Conservation (phyloP, 1,140 invertebrate genomes). For the Solen grandis region DNA sequence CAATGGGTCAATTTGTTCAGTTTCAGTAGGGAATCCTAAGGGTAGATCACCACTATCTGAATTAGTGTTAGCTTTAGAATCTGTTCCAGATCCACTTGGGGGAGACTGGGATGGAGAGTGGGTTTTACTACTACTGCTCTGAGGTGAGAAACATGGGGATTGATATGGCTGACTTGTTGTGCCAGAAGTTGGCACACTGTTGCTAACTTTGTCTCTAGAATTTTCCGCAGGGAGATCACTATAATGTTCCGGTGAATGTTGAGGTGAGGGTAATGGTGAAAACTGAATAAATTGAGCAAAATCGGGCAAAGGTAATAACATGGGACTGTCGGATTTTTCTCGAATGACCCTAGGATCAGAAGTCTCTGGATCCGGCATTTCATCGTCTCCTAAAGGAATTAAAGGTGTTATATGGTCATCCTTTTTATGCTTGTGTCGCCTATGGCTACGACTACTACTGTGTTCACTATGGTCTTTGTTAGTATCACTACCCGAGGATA, state of each 20-base stretch:
- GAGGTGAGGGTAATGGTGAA: constrained; percentile 52
- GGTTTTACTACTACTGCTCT: constrained; percentile 70
- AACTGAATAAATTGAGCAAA: constrained; percentile 64
- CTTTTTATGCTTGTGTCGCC: constrained; percentile 41
- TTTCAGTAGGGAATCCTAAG: constrained; percentile 40
- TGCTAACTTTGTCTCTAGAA: constrained; percentile 26
- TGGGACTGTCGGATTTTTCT: constrained; percentile 40
- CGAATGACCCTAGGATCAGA: constrained; percentile 60
- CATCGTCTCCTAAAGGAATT: constrained; percentile 65
- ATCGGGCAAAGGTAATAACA: constrained; percentile 62
- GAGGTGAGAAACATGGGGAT: constrained; percentile 71
- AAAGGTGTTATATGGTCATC: constrained; percentile 61
- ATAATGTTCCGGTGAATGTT: constrained; percentile 47
- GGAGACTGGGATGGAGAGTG: constrained; percentile 66
- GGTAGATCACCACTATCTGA: constrained; percentile 50
- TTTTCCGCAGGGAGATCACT: constrained; percentile 44
- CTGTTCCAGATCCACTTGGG: constrained; percentile 58
- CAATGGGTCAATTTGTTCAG: constrained; percentile 53
- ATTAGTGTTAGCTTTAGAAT: constrained; percentile 55
- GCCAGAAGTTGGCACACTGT: constrained; percentile 21
- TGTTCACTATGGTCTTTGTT: constrained; percentile 51
- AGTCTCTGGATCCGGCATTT: constrained; percentile 58
- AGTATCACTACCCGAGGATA: constrained; percentile 56
- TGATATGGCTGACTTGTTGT: constrained; percentile 37
- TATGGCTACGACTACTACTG: constrained; percentile 22